These are phyloP conservation scores for Enteromius radiatus DNA, from an alignment of 2,797 vertebrate genomes.

Conservation along the genomic window DNA sequence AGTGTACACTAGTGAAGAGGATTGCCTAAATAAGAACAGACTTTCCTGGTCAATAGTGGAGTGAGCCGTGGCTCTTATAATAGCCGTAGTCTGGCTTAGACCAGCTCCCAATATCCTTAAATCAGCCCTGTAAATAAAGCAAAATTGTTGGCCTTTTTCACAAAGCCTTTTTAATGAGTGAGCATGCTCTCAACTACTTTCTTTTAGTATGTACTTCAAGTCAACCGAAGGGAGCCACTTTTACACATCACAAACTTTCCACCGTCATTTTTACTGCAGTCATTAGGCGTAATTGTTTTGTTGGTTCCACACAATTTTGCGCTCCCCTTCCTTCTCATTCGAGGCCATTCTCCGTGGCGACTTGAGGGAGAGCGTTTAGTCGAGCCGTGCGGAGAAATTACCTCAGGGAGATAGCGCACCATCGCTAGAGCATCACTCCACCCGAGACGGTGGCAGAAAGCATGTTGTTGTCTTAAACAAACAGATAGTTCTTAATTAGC, in stretches of 20 bases:
- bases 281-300: constrained; percentile 55
- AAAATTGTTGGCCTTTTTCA: constrained; percentile 51
- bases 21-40: constrained; percentile 62
- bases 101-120: constrained; percentile 53
- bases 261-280: constrained; percentile 31
- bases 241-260: constrained; percentile 47
- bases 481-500: constrained; percentile 52
- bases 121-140: constrained; percentile 60
- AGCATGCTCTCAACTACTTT: not conserved
- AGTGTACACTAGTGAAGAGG: constrained; percentile 48
- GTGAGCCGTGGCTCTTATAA: constrained; percentile 55
- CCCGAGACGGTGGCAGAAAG: constrained; percentile 6
- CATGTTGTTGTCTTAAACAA: constrained; percentile 25
- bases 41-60: constrained; percentile 63
- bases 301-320: constrained; percentile 42
- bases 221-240: constrained; percentile 21
- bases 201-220: constrained; percentile 25
- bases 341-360: not conserved
- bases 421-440: constrained; percentile 9
- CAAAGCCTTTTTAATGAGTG: constrained; percentile 48
- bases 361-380: constrained; percentile 6
- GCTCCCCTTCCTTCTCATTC: constrained; percentile 11
- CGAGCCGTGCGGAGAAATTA: not conserved
- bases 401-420: constrained; percentile 8
- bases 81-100: constrained; percentile 47